Percentiles rank a stretch among this genome's conserved stretches.
These are phyloP conservation scores for Platycercus adscitus DNA, from an alignment of 2,113 vertebrate species.

Conservation along the genomic window DNA sequence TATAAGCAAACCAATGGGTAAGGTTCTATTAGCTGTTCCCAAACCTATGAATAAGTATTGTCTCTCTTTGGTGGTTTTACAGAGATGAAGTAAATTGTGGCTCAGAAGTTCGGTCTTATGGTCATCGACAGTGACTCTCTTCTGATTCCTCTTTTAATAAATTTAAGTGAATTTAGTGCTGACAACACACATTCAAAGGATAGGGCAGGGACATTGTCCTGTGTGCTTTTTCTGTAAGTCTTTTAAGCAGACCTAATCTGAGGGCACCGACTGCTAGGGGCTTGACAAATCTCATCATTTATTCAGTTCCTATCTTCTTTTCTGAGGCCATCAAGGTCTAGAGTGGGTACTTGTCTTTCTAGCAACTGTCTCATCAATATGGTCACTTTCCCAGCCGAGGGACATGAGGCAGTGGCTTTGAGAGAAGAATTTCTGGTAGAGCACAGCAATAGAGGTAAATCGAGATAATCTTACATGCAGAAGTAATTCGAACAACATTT, in stretches of 20 bases:
- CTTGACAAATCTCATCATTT: background rate
- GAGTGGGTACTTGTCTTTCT: background rate
- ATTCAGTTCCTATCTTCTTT: background rate
- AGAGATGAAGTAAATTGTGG: background rate
- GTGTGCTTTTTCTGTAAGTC: background rate
- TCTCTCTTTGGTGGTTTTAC: background rate
- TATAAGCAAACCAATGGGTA: background rate
- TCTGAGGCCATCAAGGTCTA: background rate
- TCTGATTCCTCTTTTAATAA: background rate
- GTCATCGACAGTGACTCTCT: background rate
- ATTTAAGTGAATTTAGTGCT: background rate
- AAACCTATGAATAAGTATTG: background rate
- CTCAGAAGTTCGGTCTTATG: background rate
- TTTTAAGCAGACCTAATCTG: background rate
- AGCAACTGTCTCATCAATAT: background rate
- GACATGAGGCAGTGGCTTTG: rapidly evolving
- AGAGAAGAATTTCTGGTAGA: background rate
- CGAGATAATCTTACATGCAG: background rate
- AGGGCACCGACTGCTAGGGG: background rate
- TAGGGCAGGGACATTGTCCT: background rate
- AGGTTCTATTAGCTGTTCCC: background rate
- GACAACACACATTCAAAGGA: background rate
- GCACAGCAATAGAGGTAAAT: background rate
- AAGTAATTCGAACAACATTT: background rate
- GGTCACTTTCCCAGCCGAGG: background rate